phyloP scores from a whole-genome alignment of 2,888 invertebrate genomes.

The Ischnus inquisitorius region DNA sequence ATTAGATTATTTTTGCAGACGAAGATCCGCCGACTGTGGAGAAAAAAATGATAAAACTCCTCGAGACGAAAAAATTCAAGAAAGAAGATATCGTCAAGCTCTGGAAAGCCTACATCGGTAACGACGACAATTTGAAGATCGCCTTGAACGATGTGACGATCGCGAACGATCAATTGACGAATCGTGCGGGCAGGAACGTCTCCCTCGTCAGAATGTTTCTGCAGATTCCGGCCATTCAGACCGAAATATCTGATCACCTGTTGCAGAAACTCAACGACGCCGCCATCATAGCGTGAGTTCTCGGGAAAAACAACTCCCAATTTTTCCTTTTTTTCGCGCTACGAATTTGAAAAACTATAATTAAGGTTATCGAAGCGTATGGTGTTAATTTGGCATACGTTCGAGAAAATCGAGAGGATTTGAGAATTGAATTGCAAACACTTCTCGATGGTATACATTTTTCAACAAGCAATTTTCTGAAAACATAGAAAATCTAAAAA shows the following conservation, averaged over 20 bases:
- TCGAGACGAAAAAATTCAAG: conserved; percentile 69
- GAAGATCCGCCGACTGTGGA: conserved; percentile 72
- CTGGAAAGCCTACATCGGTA: conserved; percentile 77
- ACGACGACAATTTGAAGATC: conserved; percentile 77
- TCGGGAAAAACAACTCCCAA: background rate
- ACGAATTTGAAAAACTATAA: too few relatives aligned
- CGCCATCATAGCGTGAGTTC: conserved; percentile 77
- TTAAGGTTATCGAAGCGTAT: too few relatives aligned
- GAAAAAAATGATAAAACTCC: conserved; percentile 75
- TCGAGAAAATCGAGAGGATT: too few relatives aligned
- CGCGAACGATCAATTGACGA: conserved; percentile 66
- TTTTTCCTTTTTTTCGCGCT: too few relatives aligned
- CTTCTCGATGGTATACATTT: too few relatives aligned
- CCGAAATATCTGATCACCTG: conserved; percentile 75
- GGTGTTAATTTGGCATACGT: too few relatives aligned
- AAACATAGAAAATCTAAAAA: too few relatives aligned
- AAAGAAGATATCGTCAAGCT: conserved; percentile 74
- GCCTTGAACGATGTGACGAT: conserved; percentile 77
- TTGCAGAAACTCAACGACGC: conserved; percentile 79
- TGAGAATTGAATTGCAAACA: too few relatives aligned
- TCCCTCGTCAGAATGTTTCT: conserved; percentile 80
- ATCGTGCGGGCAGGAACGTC: conserved; percentile 69
- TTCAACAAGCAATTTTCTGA: too few relatives aligned
- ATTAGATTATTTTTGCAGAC: conserved; percentile 60
- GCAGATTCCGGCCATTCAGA: conserved; percentile 79